Base-by-base conservation (phyloP, 2,888 invertebrate genomes). In the Brachycybe producta region DNA sequence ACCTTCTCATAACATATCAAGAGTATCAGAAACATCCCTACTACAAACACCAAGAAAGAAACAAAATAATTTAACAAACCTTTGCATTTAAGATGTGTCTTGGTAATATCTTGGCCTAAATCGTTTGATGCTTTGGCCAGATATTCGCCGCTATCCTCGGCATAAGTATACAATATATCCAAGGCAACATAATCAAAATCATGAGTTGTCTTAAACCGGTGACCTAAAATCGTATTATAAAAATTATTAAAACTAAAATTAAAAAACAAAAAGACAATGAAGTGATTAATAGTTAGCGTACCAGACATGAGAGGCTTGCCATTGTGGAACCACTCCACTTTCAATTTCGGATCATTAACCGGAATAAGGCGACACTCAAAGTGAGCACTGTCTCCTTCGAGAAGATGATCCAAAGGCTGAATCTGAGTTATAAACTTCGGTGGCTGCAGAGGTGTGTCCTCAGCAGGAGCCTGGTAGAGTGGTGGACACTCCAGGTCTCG, bases 281-380 rank as follows among this genome's bases (percentile, higher is more conserved):
- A 65, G 13, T 3, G 32, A 32, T 32, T 32, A 11, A 32, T n/a
- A 32, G 32, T 32, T n/a, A 32, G n/a, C 17, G 17, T 54, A 58
- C 59, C 90, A 50, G 82, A 79, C 7, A 86, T 86, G 57, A 94
- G 73, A 5, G 80, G 73, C 66, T 88, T 86, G 51, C 90, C 91
- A 65, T 94, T 91, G 63, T 87, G 79, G 45, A 51, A 56, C 92
- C 92, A 94, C 69, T 92, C 91, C 48, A 94, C 80, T 44, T 83
- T 79, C 57, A 95, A 72, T 63, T 79, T 87, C 0, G 92, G 84
- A 73, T 95, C 95, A 61, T 84, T 84, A 67, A 88, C 87, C 0
- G 95, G 95, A 65, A 92, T 88, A 19, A 98, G 85, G 56, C 85
- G 80, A 62, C 94, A 94, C 68, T 97, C 94, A 61, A 98, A 95